phyloP scores from a whole-genome alignment of 2,797 vertebrate genomes.

The Dallia pectoralis region DNA sequence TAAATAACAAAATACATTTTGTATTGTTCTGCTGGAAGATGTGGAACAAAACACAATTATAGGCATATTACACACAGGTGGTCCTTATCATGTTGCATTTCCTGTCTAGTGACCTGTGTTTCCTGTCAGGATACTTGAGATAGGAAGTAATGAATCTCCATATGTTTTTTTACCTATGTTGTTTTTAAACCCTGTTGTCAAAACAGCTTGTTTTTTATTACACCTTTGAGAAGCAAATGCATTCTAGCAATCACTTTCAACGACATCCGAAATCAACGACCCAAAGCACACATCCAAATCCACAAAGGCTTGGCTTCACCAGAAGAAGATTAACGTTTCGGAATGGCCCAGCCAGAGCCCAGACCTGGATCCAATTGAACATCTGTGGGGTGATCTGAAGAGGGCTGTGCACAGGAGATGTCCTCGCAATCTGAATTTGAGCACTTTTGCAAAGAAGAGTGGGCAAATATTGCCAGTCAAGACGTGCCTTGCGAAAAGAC shows the following conservation, averaged over 20 bases:
- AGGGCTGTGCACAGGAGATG: too few relatives aligned
- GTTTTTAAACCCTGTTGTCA: neutral
- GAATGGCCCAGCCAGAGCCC: too few relatives aligned
- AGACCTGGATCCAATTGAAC: too few relatives aligned
- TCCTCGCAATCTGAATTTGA: too few relatives aligned
- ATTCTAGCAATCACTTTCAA: neutral
- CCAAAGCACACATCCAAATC: neutral
- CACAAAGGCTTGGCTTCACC: too few relatives aligned
- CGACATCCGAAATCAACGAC: neutral
- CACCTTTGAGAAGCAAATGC: neutral
- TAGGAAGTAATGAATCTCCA: conserved; percentile 38
- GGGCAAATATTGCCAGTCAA: too few relatives aligned
- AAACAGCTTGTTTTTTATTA: neutral
- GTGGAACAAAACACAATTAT: neutral
- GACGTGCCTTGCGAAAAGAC: too few relatives aligned
- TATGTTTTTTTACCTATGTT: too few relatives aligned
- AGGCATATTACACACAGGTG: conserved; percentile 37
- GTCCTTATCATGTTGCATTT: conserved; percentile 35
- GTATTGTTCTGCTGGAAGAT: neutral
- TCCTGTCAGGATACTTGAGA: conserved; percentile 49
- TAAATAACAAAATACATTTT: neutral
- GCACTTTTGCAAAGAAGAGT: too few relatives aligned
- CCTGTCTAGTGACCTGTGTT: conserved; percentile 39
- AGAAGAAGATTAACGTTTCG: too few relatives aligned
- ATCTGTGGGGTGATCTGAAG: too few relatives aligned